Evolutionary conservation across 2,113 vertebrate species (phyloP), one percentile per base, ranked within the genome.

Genomic region (Neotoma lepida): DNA sequence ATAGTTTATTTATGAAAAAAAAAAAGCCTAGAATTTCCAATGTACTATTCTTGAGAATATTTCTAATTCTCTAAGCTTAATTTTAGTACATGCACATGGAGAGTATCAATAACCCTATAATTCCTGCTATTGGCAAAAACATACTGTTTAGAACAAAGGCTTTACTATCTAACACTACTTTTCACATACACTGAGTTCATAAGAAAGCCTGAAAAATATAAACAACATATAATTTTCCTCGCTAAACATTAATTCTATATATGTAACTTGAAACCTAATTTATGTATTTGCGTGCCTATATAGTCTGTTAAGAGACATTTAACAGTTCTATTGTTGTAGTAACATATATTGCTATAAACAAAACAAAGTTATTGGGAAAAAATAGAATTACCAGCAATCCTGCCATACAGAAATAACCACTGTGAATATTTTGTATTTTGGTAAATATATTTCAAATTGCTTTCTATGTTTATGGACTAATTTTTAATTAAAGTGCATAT

Each of bases 401-500:
- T 71, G 22, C 33, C n/a, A 74, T 63, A 49, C 13, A 95, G 77
- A 93, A 54, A 86, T 76, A 82, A 85, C 2, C 26, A 68, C n/a
- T 84, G 4, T 92, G 92, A 82, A 94, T 30, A 73, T 95, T 86
- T 88, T 87, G 61, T 26, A 63, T 95, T 86, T 88, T 84, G 61
- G 51, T 58, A 49, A 88, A 14, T 92, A 56, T 28, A 24, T 39
- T 64, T 96, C 35, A 80, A 70, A 35, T 77, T 89, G 18, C 15
- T 85, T 63, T 82, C 70, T 49, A 58, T 24, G 26, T 17, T 56
- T 74, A 54, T 15, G 15, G 17, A 33, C 56, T 66, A 84, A 33
- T 33, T 96, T 77, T 89, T n/a, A 58, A 66, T 94, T 35, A 91
- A 46, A 86, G 76, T 61, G 64, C 4, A 44, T 51, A 2, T 44